phyloP scores from a whole-genome alignment of 2,797 vertebrate genomes.

The Argya squamiceps region DNA sequence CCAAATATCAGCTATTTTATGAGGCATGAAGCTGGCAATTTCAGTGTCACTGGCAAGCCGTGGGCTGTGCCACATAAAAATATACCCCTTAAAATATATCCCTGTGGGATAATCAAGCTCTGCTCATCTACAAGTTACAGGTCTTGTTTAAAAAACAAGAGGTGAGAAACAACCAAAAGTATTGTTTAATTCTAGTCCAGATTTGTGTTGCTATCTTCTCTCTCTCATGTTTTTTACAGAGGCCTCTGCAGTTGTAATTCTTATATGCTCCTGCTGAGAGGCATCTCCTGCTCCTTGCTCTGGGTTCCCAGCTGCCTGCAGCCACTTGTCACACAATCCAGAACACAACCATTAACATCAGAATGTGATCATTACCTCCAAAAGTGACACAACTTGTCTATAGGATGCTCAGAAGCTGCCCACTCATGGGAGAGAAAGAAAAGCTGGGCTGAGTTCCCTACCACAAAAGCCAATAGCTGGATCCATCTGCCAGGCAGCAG shows the following conservation, averaged over 20 bases:
- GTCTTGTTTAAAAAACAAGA: neutral
- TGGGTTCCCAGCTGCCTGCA: neutral
- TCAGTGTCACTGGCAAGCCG: neutral
- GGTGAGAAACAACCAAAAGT: neutral
- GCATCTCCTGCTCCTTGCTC: neutral
- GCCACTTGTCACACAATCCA: neutral
- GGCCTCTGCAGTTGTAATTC: neutral
- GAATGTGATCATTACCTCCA: neutral
- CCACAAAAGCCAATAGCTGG: neutral
- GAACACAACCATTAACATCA: neutral
- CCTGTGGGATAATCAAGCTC: neutral
- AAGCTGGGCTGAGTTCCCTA: neutral
- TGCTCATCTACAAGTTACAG: neutral
- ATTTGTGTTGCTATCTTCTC: rapidly evolving
- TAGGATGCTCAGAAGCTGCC: neutral
- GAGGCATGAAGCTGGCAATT: neutral
- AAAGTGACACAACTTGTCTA: neutral
- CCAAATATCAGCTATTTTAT: neutral
- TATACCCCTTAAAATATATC: neutral
- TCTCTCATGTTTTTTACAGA: neutral
- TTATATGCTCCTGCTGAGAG: neutral
- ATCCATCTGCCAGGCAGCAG: neutral
- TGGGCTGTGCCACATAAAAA: neutral
- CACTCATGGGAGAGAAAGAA: neutral
- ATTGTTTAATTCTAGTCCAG: neutral